Conservation (phyloP, 2,113 vertebrate species). For the Hypocryptadius cinnamomeus region DNA sequence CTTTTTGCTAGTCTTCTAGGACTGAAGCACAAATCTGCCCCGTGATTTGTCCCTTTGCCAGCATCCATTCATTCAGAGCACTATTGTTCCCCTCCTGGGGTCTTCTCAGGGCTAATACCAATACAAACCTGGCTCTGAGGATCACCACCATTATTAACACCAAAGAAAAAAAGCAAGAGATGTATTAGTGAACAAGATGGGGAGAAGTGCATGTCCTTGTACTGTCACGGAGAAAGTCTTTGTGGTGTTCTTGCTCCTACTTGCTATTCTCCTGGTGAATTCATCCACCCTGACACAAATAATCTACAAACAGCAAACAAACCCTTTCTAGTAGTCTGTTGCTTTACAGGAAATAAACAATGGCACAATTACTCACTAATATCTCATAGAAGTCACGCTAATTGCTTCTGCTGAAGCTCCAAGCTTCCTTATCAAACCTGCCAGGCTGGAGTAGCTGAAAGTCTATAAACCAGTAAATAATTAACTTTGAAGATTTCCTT, state of each 20-base stretch:
- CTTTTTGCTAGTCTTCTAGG: neutral
- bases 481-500: neutral
- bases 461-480: neutral
- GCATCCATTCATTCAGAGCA: neutral
- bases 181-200: neutral
- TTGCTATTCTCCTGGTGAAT: neutral
- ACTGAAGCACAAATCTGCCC: neutral
- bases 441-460: neutral
- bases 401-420: neutral
- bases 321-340: neutral
- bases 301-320: neutral
- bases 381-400: neutral
- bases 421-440: constrained; percentile 7
- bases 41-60: neutral
- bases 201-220: neutral
- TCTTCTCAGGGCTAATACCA: neutral
- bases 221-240: neutral
- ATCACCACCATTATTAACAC: neutral
- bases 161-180: neutral
- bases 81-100: neutral
- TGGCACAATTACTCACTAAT: neutral
- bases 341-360: neutral
- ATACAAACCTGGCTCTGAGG: neutral
- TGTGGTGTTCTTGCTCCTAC: neutral
- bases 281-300: neutral